phyloP scores from a whole-genome alignment of 1,140 invertebrate species.

The Cotesia vestalis region DNA sequence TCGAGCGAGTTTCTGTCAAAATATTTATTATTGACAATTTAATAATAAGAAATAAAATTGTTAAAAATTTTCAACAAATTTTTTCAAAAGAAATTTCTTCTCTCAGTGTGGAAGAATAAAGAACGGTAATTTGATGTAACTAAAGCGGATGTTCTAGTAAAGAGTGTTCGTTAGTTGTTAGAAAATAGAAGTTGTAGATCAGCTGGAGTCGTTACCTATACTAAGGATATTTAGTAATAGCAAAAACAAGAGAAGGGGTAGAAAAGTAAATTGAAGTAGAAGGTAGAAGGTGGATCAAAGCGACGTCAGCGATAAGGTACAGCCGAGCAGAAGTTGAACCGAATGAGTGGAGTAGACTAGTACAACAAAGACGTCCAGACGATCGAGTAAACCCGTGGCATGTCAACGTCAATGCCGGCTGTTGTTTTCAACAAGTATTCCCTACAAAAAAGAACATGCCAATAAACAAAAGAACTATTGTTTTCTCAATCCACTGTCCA shows the following conservation, averaged over 20 bases:
- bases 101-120: too few relatives aligned
- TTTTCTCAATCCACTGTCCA: conserved; percentile 2
- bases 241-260: background rate
- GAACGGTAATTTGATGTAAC: too few relatives aligned
- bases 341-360: background rate
- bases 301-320: background rate
- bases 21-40: too few relatives aligned
- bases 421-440: conserved; percentile 9
- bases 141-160: conserved; percentile 30
- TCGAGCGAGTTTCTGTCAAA: too few relatives aligned
- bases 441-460: conserved; percentile 11
- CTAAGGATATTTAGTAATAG: background rate
- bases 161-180: conserved; percentile 33
- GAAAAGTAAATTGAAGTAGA: background rate
- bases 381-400: conserved; percentile 13
- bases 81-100: too few relatives aligned
- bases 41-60: too few relatives aligned
- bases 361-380: conserved; percentile 17
- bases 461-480: conserved; percentile 33
- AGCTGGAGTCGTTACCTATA: conserved; percentile 32
- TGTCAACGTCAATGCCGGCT: conserved; percentile 20
- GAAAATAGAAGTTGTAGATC: conserved; percentile 29
- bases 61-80: too few relatives aligned
- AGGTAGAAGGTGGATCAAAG: conserved; percentile 13
- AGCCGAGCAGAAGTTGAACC: background rate